Conservation (phyloP, 1,140 invertebrate species). For the Aphis craccivora region DNA sequence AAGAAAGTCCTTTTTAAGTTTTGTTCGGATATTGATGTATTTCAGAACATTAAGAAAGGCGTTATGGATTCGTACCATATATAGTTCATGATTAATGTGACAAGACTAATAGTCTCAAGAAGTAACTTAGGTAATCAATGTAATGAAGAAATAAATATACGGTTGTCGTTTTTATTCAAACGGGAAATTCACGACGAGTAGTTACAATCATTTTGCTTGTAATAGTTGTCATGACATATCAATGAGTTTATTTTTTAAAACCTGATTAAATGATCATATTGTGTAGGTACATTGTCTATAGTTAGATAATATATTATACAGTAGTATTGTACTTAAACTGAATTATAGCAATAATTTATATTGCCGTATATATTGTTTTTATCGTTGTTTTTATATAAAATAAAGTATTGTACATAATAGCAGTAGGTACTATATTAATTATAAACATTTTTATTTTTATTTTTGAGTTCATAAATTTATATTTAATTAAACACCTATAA, state of each 20-base stretch:
- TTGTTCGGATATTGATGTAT: background rate
- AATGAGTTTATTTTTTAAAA: conserved; percentile 23
- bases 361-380: background rate
- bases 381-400: background rate
- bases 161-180: conserved; percentile 11
- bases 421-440: background rate
- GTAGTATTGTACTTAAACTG: background rate
- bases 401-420: too few relatives aligned
- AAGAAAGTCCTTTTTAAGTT: conserved; percentile 22
- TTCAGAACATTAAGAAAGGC: conserved; percentile 32
- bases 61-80: conserved; percentile 41
- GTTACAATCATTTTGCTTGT: conserved; percentile 19
- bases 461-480: background rate
- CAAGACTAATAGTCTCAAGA: conserved; percentile 19
- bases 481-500: background rate
- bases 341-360: background rate
- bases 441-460: background rate
- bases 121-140: conserved; percentile 26
- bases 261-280: conserved; percentile 10
- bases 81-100: conserved; percentile 41
- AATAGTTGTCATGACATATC: conserved; percentile 21
- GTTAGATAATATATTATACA: background rate
- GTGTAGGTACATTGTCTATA: background rate
- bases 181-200: conserved; percentile 15
- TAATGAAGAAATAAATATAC: conserved; percentile 40